Evolutionary conservation across 2,888 invertebrate species (phyloP).

Genomic region (Andrena bicolor): DNA sequence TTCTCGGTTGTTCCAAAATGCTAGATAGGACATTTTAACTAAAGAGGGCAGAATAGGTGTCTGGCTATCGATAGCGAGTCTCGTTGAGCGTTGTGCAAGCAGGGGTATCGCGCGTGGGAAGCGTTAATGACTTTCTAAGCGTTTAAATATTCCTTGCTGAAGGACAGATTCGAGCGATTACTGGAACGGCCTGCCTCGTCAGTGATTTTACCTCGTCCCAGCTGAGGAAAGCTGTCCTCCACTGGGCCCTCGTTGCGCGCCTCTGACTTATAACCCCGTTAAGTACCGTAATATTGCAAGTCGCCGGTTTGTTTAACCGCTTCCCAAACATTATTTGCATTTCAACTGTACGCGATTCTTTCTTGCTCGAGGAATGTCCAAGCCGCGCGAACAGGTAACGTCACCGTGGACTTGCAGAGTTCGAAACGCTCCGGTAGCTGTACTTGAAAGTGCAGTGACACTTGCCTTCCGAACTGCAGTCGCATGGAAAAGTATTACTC

Average conservation of each 20-base stretch:
- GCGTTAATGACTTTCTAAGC: conserved; percentile 77
- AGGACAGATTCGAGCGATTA: conserved; percentile 29
- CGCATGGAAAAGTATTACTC: no score
- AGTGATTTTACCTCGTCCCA: conserved; percentile 33
- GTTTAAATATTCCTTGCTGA: conserved; percentile 32
- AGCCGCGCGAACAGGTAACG: no score
- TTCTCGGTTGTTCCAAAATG: no score
- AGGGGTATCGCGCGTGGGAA: conserved; percentile 48
- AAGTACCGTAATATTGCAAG: conserved; percentile 40
- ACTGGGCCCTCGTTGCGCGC: conserved; percentile 7
- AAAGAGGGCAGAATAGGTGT: no score
- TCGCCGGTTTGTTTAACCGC: not conserved
- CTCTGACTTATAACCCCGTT: conserved; percentile 44
- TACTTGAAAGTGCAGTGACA: no score
- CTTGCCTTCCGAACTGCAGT: no score
- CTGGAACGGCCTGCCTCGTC: conserved; percentile 30
- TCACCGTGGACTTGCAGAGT: no score
- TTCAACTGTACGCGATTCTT: not conserved
- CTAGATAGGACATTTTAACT: no score
- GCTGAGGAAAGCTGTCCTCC: conserved; percentile 37
- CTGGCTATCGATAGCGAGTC: no score
- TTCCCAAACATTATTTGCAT: conserved; percentile 12
- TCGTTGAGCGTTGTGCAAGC: conserved; percentile 3
- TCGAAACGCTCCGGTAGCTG: no score
- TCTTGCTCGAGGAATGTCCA: not conserved